Conservation (phyloP, 2,888 invertebrate species). For the Melinaea menophilus region DNA sequence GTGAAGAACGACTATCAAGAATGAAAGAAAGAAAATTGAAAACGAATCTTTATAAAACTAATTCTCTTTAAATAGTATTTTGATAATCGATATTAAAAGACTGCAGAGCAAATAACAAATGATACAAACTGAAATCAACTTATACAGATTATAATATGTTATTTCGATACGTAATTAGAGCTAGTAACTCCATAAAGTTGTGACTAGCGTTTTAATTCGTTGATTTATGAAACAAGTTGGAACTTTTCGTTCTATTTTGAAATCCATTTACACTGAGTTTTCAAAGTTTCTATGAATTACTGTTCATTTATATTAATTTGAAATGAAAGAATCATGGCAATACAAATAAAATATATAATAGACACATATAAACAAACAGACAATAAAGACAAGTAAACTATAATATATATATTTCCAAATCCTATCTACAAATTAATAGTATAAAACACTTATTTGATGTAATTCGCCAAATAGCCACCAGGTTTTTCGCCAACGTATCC, state of each 20-base stretch:
- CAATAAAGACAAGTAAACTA: too few relatives aligned
- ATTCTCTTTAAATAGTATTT: too few relatives aligned
- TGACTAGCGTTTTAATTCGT: constrained; percentile 30
- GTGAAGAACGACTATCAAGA: too few relatives aligned
- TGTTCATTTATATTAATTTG: too few relatives aligned
- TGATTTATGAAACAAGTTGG: constrained; percentile 31
- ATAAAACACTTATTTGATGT: neutral
- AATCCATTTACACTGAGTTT: constrained; percentile 9
- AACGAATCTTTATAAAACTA: too few relatives aligned
- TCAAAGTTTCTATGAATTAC: neutral
- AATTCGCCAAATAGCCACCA: neutral
- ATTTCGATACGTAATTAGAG: constrained; percentile 54
- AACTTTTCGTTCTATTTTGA: constrained; percentile 12
- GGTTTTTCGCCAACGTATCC: constrained; percentile 12
- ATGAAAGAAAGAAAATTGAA: too few relatives aligned
- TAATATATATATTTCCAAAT: too few relatives aligned
- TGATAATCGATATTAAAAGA: too few relatives aligned
- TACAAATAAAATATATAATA: too few relatives aligned
- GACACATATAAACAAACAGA: too few relatives aligned
- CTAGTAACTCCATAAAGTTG: constrained; percentile 34
- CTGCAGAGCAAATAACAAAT: constrained; percentile 34
- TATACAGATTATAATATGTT: constrained; percentile 59
- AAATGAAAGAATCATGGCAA: too few relatives aligned
- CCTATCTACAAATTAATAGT: too few relatives aligned
- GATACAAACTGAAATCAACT: constrained; percentile 53